Evolutionary conservation across 2,113 vertebrate genomes (phyloP).

Genomic region (Caretta caretta): DNA sequence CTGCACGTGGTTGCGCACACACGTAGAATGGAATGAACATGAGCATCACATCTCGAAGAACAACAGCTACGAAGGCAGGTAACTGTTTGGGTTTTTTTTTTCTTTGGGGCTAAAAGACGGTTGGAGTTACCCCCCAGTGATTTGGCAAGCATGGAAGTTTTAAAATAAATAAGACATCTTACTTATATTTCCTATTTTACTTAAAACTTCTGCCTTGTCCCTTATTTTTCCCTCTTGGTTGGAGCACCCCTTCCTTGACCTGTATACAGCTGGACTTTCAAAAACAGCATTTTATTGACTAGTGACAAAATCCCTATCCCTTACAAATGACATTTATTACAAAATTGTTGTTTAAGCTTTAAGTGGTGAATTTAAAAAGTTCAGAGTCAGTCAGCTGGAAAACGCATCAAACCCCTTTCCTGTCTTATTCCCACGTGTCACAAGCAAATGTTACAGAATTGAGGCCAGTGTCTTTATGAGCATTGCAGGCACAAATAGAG

Average conservation of each 20-base stretch:
- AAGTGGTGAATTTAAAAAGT: background rate
- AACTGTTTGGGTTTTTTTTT: no score
- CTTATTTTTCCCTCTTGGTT: background rate
- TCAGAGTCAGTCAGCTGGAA: background rate
- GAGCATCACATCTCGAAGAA: no score
- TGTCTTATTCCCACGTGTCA: background rate
- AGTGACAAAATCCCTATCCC: background rate
- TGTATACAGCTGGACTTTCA: background rate
- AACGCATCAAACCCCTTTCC: background rate
- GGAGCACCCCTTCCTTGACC: background rate
- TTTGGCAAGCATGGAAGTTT: background rate
- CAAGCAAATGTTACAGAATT: rapidly evolving
- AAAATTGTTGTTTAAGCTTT: background rate
- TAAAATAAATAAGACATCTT: background rate
- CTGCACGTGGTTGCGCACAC: no score
- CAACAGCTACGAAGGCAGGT: no score
- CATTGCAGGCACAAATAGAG: background rate
- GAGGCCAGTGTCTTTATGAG: background rate
- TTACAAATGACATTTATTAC: background rate
- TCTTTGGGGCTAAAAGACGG: background rate
- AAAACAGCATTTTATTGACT: background rate
- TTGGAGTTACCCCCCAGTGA: background rate
- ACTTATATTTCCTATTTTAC: background rate
- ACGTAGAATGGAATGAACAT: no score
- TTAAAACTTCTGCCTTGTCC: background rate